Base-by-base conservation (phyloP, 2,888 invertebrate genomes). In the Heterodera filipjevi region DNA sequence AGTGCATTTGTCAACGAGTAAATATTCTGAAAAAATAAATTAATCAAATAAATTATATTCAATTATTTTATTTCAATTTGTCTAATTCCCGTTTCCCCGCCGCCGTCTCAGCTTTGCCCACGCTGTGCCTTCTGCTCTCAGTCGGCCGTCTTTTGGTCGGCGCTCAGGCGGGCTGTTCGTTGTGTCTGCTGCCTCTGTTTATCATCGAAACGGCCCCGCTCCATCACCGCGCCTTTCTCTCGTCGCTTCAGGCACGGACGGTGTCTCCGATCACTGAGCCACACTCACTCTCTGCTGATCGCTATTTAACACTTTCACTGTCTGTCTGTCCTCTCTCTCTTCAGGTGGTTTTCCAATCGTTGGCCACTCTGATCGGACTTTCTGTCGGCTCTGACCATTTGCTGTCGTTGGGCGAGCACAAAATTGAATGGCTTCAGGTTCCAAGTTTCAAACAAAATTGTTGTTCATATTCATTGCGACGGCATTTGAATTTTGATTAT, bases 111-210 rank as follows among this genome's bases (percentile, higher is more conserved):
- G 33, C 39, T 10, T 19, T 70, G 39, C 59, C 59, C 10, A 59
- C 27, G 5, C 27, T 59, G 27, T 59, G 59, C 59, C 27, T 68
- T 16, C 27, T 68, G 68, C 59, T 77, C 10, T 46, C 64, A 0
- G 1, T 85, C 46, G 88, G 88, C 22, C 81, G 88, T 66, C 82
- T 88, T 39, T 76, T 88, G 74, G 83, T 87, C 46, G 88, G 88
- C 19, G 82, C 87, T 35, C 88, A 88, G 78, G 85, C 85, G 22
- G 86, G 85, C 30, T 82, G 84, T 32, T 84, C 87, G 33, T 80
- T 88, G 30, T 87, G 86, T 77, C 80, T 88, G n/a, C 81, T 88
- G 44, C 88, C 88, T 0, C 81, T 88, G 46, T 88, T 86, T 79
- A 84, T 86, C n/a, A 84, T 86, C 53, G 88, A 88, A 78, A 83